A percentile compares a stretch with the other conserved stretches of the same genome.
phyloP scores from a whole-genome alignment of 2,113 vertebrate species.

The Coptodon rendalli region DNA sequence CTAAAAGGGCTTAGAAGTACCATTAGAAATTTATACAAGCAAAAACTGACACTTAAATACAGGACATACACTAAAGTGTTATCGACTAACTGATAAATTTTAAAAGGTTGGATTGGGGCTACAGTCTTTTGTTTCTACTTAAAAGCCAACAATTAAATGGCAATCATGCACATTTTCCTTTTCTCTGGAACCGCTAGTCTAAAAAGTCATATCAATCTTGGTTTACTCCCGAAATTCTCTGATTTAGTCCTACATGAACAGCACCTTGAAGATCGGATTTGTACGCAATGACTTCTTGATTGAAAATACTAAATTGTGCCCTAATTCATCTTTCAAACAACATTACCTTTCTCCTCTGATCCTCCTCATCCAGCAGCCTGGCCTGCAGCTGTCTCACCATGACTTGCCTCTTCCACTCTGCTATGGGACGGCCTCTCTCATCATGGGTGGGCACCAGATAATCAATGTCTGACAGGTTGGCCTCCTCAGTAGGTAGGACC shows the following conservation, averaged over 20 bases:
- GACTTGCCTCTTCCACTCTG: conserved; percentile 96
- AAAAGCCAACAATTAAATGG: neutral
- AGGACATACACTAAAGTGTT: neutral
- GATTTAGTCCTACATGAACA: neutral
- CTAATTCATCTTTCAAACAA: neutral
- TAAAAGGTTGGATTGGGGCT: neutral
- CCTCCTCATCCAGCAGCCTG: conserved; percentile 73
- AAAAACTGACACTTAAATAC: neutral
- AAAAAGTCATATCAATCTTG: neutral
- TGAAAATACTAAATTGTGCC: neutral
- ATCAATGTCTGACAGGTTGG: conserved; percentile 79
- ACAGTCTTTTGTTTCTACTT: neutral
- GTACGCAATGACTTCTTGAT: neutral
- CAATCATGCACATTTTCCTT: neutral
- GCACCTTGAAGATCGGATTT: neutral
- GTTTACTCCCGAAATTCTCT: neutral
- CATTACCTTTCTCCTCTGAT: conserved; percentile 73
- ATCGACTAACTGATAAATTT: neutral
- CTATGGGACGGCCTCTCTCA: conserved; percentile 81
- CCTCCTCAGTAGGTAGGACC: conserved; percentile 66
- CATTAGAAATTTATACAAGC: neutral
- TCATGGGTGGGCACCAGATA: conserved; percentile 89
- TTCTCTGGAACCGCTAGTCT: neutral
- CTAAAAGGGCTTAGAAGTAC: neutral
- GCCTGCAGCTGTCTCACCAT: conserved; percentile 90